phyloP scores from a whole-genome alignment of 2,113 vertebrate species.

The Muntiacus muntjak region DNA sequence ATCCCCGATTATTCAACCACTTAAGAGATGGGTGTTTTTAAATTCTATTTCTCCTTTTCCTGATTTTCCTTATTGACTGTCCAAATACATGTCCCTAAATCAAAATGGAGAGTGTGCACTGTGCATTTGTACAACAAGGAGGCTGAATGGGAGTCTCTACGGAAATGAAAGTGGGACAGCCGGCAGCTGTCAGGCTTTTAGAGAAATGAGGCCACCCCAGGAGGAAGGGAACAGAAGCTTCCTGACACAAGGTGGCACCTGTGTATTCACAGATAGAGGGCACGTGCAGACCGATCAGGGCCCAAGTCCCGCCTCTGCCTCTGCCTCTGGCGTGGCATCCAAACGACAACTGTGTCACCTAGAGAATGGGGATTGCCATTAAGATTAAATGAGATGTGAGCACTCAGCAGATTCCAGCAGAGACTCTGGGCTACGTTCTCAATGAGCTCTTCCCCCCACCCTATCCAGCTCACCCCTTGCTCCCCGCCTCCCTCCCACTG shows the following conservation, averaged over 20 bases:
- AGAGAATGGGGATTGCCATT: rapidly evolving
- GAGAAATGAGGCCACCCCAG: neutral
- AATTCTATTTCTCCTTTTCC: neutral
- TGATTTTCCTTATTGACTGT: neutral
- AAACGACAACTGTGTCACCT: neutral
- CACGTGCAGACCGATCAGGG: neutral
- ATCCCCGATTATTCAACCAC: neutral
- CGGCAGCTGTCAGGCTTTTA: neutral
- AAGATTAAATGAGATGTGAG: neutral
- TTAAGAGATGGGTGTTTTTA: neutral
- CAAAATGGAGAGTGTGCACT: neutral
- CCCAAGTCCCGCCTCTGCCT: neutral
- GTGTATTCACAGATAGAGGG: rapidly evolving
- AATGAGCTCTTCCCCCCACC: neutral
- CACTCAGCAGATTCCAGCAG: neutral
- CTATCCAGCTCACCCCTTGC: neutral
- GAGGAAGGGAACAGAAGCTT: rapidly evolving
- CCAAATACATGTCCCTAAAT: neutral
- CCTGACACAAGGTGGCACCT: rapidly evolving
- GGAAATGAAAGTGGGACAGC: too few species aligned
- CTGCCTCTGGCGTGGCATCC: rapidly evolving
- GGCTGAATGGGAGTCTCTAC: rapidly evolving
- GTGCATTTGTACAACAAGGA: neutral
- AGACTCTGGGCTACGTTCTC: neutral
- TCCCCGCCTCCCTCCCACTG: rapidly evolving